Evolutionary conservation across 2,888 invertebrate genomes (phyloP).

Genomic region (Hedya salicella): DNA sequence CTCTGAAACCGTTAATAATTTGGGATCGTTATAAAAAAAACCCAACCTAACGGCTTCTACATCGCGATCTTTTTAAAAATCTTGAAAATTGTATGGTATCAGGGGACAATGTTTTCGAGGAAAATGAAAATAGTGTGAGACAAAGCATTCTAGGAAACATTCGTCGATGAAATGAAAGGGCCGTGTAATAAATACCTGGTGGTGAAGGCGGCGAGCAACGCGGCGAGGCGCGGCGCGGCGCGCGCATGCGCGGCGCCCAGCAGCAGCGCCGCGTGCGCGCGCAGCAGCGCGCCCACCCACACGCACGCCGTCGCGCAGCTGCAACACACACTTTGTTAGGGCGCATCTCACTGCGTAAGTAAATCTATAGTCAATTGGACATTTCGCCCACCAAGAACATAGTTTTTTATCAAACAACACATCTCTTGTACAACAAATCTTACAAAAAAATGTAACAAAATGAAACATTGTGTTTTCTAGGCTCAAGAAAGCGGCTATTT

Average conservation of each 20-base stretch:
- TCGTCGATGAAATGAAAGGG: too few relatives aligned
- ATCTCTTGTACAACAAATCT: too few relatives aligned
- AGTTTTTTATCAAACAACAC: constrained; percentile 8
- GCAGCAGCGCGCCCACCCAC: constrained; percentile 68
- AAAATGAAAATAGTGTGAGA: too few relatives aligned
- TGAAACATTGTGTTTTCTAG: constrained; percentile 13
- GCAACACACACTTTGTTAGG: constrained; percentile 28
- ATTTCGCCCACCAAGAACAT: constrained; percentile 25
- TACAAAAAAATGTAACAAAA: neutral
- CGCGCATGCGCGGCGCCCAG: constrained; percentile 59
- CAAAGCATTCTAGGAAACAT: too few relatives aligned
- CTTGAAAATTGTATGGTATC: too few relatives aligned
- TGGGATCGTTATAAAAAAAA: too few relatives aligned
- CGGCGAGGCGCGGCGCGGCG: constrained; percentile 59
- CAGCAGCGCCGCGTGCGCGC: constrained; percentile 68
- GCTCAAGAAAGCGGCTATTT: constrained; percentile 13
- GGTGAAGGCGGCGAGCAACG: constrained; percentile 66
- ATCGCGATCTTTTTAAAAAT: too few relatives aligned
- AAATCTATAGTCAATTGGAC: neutral
- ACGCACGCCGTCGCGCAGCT: constrained; percentile 73
- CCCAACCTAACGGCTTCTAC: too few relatives aligned
- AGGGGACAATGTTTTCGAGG: too few relatives aligned
- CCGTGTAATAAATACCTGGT: too few relatives aligned
- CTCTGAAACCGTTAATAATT: too few relatives aligned
- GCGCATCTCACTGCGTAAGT: too few relatives aligned